A percentile compares a stretch with the other conserved stretches of the same genome.
These are phyloP conservation scores for Alfaro cultratus DNA, from an alignment of 2,797 vertebrate species.

Conservation along the genomic window DNA sequence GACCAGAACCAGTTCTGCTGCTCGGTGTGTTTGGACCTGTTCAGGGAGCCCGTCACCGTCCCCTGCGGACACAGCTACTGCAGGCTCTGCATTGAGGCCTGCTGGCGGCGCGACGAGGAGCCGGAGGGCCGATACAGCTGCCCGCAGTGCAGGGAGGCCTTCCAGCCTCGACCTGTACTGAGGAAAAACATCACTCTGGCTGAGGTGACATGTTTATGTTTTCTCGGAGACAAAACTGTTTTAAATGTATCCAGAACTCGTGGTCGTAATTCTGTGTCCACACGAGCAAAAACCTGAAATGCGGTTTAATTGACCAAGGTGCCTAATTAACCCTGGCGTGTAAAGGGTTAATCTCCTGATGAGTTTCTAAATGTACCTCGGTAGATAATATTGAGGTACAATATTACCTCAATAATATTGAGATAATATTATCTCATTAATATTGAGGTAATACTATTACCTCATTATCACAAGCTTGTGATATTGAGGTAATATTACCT, in stretches of 20 bases:
- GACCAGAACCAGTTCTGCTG: background rate
- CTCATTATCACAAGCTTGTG: too few species aligned
- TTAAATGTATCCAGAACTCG: background rate
- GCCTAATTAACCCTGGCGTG: too few species aligned
- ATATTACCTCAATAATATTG: too few species aligned
- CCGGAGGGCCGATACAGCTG: background rate
- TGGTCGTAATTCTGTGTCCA: background rate
- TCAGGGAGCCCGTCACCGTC: background rate
- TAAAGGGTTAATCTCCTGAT: too few species aligned
- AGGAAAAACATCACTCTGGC: constrained; percentile 11
- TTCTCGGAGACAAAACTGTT: background rate
- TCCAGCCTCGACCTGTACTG: background rate
- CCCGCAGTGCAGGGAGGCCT: constrained; percentile 18
- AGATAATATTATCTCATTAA: too few species aligned
- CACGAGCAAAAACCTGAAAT: background rate
- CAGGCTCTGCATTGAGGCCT: background rate
- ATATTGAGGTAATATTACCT: too few species aligned
- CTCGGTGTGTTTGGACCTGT: constrained; percentile 18
- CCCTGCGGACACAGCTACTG: background rate
- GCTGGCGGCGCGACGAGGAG: background rate
- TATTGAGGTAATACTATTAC: too few species aligned
- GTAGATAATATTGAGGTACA: too few species aligned
- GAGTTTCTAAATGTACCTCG: too few species aligned
- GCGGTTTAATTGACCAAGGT: too few species aligned
- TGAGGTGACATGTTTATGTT: background rate